Evolutionary conservation across 2,797 vertebrate species (phyloP).

Genomic region (Fringilla coelebs): DNA sequence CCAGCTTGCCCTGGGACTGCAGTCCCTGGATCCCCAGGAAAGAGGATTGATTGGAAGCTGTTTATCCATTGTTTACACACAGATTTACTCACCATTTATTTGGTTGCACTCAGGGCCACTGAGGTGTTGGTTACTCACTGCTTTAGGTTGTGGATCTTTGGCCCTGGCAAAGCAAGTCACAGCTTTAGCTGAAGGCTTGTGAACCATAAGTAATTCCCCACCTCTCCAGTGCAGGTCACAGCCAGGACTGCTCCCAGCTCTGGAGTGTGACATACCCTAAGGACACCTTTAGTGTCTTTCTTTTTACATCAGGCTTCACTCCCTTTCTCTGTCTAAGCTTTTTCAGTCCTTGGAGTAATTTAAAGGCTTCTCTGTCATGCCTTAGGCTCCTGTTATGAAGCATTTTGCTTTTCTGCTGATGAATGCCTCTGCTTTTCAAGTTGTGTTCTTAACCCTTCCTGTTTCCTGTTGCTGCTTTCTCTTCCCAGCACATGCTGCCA

Average conservation of each 20-base stretch:
- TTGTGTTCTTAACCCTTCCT: conserved; percentile 61
- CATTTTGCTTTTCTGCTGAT: conserved; percentile 30
- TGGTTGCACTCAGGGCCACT: background rate
- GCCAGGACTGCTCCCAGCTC: background rate
- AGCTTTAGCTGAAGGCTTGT: background rate
- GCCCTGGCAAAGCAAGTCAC: background rate
- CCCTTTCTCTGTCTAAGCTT: background rate
- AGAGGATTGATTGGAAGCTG: background rate
- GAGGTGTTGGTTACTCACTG: background rate
- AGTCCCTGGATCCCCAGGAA: background rate
- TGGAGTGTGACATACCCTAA: background rate
- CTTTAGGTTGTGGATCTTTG: background rate
- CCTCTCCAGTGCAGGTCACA: background rate
- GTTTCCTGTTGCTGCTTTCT: conserved; percentile 81
- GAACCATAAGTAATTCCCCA: accelerated
- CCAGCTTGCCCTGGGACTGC: background rate
- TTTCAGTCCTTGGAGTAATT: background rate
- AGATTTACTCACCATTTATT: background rate
- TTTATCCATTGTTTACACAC: background rate
- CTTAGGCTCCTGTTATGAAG: background rate
- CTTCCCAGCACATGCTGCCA: conserved; percentile 81
- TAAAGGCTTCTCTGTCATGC: background rate
- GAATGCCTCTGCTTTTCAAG: conserved; percentile 29
- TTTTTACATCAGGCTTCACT: background rate
- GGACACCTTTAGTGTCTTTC: background rate